These are phyloP conservation scores for Caenorhabditis panamensis DNA, from an alignment of 2,888 invertebrate genomes.

Conservation along the genomic window DNA sequence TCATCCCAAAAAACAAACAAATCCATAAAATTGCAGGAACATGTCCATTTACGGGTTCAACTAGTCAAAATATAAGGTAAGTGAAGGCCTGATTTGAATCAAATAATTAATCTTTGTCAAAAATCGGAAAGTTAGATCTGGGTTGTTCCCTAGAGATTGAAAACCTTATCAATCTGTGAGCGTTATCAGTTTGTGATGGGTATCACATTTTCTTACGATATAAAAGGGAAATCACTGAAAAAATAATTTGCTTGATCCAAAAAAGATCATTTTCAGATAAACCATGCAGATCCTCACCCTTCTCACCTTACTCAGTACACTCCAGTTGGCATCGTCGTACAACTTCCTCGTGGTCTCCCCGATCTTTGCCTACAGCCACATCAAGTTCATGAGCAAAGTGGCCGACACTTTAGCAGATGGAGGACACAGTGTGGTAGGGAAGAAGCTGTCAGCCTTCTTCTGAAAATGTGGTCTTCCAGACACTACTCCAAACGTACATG, in stretches of 20 bases:
- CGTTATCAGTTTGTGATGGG: neutral
- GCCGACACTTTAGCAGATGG: slow-evolving; percentile 57
- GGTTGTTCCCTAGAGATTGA: neutral
- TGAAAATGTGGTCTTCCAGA: neutral
- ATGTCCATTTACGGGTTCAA: too few relatives aligned
- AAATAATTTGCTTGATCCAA: neutral
- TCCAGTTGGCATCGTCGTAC: neutral
- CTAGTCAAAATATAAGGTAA: too few relatives aligned
- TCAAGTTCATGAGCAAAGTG: slow-evolving; percentile 53
- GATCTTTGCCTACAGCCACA: slow-evolving; percentile 53
- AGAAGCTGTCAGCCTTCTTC: neutral
- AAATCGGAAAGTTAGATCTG: too few relatives aligned
- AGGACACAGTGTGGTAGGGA: slow-evolving; percentile 59
- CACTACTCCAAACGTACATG: slow-evolving; percentile 1
- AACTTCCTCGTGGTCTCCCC: slow-evolving; percentile 50
- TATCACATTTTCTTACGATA: neutral
- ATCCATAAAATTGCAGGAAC: too few relatives aligned
- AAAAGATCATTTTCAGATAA: neutral
- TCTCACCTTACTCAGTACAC: neutral
- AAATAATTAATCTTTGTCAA: too few relatives aligned
- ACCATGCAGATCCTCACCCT: neutral
- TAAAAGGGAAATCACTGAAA: neutral
- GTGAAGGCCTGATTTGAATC: too few relatives aligned
- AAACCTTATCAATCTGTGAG: neutral
- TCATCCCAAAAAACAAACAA: neutral